Evolutionary conservation across 2,113 vertebrate species (phyloP).

Genomic region (Chamaetylas fuelleborni): DNA sequence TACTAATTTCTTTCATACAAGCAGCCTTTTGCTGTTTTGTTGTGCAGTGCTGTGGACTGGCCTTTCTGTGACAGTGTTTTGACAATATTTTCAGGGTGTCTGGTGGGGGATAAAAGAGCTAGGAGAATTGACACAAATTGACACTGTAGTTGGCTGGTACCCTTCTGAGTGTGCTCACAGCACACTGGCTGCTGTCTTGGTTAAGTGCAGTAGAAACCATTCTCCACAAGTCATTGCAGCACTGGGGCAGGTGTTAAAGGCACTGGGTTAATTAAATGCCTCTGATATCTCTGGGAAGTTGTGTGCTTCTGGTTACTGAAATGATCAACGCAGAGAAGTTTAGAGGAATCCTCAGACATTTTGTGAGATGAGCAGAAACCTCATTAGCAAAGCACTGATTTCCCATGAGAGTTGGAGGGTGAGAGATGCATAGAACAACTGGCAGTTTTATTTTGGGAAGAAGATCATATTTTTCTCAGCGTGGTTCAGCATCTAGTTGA

Average conservation of each 20-base stretch:
- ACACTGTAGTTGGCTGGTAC: background rate
- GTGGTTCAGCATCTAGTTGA: background rate
- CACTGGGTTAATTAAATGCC: background rate
- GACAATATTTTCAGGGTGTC: background rate
- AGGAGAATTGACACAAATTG: background rate
- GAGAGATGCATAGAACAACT: background rate
- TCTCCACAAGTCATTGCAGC: background rate
- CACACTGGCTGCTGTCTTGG: background rate
- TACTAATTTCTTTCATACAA: background rate
- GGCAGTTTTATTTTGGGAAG: slow-evolving; percentile 1
- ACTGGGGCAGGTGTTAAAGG: background rate
- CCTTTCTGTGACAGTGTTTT: background rate
- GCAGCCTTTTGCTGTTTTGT: background rate
- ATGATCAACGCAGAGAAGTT: background rate
- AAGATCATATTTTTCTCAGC: background rate
- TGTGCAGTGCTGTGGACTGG: background rate
- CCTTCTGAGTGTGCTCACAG: background rate
- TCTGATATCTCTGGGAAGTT: background rate
- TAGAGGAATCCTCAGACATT: background rate
- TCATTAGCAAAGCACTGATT: background rate
- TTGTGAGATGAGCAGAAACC: background rate
- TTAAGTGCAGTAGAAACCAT: background rate
- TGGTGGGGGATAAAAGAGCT: background rate
- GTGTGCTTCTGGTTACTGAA: background rate
- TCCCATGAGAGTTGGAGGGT: background rate